Conservation (phyloP, 2,113 vertebrate genomes). For the Austrofundulus limnaeus region DNA sequence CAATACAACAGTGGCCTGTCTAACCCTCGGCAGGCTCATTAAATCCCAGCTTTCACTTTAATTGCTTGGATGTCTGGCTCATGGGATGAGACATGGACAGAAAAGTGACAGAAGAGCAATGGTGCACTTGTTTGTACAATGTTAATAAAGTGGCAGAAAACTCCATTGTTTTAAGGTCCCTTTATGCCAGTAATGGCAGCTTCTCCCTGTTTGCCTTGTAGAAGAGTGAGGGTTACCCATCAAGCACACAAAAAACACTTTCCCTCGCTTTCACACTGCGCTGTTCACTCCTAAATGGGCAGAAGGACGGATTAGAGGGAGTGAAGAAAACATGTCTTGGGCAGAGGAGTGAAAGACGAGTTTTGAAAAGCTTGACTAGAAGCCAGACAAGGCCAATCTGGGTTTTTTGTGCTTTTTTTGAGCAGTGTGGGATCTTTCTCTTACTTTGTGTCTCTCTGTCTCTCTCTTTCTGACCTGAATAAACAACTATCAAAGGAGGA, state of each 20-base stretch:
- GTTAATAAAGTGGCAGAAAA: constrained; percentile 69
- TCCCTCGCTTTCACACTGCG: constrained; percentile 67
- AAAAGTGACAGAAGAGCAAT: constrained; percentile 50
- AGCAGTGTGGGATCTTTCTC: constrained; percentile 67
- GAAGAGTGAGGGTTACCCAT: constrained; percentile 74
- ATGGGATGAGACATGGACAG: constrained; percentile 47
- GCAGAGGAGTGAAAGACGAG: constrained; percentile 64
- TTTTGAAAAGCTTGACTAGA: constrained; percentile 65
- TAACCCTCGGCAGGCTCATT: constrained; percentile 54
- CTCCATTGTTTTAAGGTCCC: constrained; percentile 65
- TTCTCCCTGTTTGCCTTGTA: constrained; percentile 73
- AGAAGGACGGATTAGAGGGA: constrained; percentile 74
- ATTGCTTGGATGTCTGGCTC: constrained; percentile 40
- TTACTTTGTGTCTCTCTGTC: constrained; percentile 31
- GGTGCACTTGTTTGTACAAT: constrained; percentile 49
- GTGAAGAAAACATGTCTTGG: constrained; percentile 64
- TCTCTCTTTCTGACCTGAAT: constrained; percentile 59
- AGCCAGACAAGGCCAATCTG: constrained; percentile 70
- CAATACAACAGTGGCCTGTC: constrained; percentile 31
- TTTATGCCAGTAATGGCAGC: constrained; percentile 67
- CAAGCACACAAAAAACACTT: constrained; percentile 73
- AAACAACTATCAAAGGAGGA: constrained; percentile 64
- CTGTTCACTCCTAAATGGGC: constrained; percentile 74
- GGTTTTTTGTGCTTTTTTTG: too few relatives aligned
- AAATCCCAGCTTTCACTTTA: constrained; percentile 49